phyloP scores from a whole-genome alignment of 2,113 vertebrate genomes.

The Syngnathus typhle region DNA sequence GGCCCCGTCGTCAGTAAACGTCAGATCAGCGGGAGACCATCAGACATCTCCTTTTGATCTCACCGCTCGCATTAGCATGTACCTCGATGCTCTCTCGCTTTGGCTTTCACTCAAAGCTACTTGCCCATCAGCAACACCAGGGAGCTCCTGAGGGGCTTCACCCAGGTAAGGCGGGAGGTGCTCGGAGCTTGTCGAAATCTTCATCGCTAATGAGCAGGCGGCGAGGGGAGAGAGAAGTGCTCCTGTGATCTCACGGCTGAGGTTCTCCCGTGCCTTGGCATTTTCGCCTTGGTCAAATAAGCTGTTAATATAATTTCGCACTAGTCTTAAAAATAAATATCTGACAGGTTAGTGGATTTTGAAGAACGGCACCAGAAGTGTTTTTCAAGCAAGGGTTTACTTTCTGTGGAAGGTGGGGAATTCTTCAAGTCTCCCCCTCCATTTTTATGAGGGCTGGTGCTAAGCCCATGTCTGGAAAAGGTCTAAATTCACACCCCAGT shows the following conservation, averaged over 20 bases:
- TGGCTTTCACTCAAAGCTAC: constrained; percentile 16
- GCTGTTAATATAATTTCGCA: too few relatives aligned
- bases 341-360: too few relatives aligned
- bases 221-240: constrained; percentile 17
- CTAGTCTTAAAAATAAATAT: too few relatives aligned
- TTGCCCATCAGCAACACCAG: constrained; percentile 38
- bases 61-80: constrained; percentile 48
- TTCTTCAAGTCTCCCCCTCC: not conserved
- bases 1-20: constrained; percentile 30
- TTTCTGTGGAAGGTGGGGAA: constrained; percentile 15
- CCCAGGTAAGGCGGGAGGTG: constrained; percentile 48
- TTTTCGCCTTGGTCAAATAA: too few relatives aligned
- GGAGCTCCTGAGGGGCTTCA: constrained; percentile 18
- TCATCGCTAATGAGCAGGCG: constrained; percentile 42
- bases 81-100: constrained; percentile 24
- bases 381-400: constrained; percentile 24
- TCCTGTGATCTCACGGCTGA: constrained; percentile 32
- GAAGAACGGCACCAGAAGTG: too few relatives aligned
- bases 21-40: constrained; percentile 30
- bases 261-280: constrained; percentile 15
- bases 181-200: constrained; percentile 29
- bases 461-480: constrained; percentile 29
- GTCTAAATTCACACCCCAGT: constrained; percentile 48
- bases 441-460: constrained; percentile 48
- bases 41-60: constrained; percentile 58